Base-by-base conservation (phyloP, 2,888 invertebrate species). In the Polydrusus cervinus region DNA sequence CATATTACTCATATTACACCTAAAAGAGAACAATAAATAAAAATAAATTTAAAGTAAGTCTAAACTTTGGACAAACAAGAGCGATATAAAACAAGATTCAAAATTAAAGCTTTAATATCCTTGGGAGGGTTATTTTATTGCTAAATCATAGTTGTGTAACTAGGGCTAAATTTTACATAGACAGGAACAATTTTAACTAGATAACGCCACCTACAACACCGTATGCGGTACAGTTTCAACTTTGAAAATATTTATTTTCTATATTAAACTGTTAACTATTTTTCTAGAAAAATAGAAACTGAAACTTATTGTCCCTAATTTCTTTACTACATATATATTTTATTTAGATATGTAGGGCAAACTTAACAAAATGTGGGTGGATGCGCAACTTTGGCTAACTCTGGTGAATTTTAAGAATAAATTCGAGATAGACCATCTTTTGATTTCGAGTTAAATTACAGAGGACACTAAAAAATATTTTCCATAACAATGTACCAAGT, bases 171-270 rank as follows among this genome's bases (percentile, higher is more conserved):
- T 43, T 53, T 71, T 65, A 53, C 65, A 71, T 51, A 53, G 64
- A 71, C 71, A 71, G 71, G 62, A 71, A 71, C 51, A 49, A 62
- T 64, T 55, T 72, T 38, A 69, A 66, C 72, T 72, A 65, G 57
- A 69, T 72, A 72, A 72, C 49, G 60, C 66, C 57, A 65, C 57
- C 64, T 64, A 64, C 71, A 43, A 62, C 6, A 34, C 34, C 34
- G 10, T 40, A n/a, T 53, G 18, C 60, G 47, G 49, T 65, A 53
- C 47, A 53, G 57, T 16, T 57, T 57, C 34, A 53, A 51, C 49
- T 70, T 62, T 25, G 61, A 62, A 71, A 62, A 71, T 71, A 71
- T 34, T 30, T 14, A 34, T 66, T 53, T 45, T 34, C 67, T 67
- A 53, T 47, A 51, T 34, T 34, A 10, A 53, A 55, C n/a, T 20